These are phyloP conservation scores for Chloroceryle amazona DNA, from an alignment of 2,797 vertebrate genomes.

Conservation along the genomic window DNA sequence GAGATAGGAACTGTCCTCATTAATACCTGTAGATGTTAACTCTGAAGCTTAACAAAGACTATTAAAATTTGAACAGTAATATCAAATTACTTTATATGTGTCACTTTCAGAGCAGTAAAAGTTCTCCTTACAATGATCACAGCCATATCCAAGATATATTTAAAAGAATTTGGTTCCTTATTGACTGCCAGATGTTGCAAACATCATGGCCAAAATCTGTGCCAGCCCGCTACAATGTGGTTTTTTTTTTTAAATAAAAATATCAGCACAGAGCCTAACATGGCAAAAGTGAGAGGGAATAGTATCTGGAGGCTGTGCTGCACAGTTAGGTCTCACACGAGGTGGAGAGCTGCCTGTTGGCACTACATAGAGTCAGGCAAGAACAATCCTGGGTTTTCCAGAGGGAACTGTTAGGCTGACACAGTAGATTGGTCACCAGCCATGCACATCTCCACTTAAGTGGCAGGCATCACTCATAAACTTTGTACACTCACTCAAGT, in stretches of 20 bases:
- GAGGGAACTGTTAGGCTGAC: neutral
- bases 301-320: neutral
- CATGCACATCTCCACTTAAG: rapidly evolving
- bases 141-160: neutral
- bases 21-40: neutral
- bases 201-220: neutral
- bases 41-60: constrained; percentile 27
- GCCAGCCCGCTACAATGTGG: neutral
- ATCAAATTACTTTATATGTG: neutral
- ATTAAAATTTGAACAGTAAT: constrained; percentile 7
- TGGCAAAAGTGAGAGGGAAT: neutral
- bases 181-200: neutral
- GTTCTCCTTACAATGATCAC: neutral
- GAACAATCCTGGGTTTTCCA: neutral
- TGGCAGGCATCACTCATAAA: neutral
- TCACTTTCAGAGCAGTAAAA: neutral
- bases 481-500: rapidly evolving
- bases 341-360: neutral
- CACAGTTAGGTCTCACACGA: neutral
- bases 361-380: neutral
- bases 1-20: neutral
- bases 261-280: neutral
- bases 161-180: neutral
- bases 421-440: neutral
- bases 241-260: neutral